Conservation (phyloP, 2,797 vertebrate species). For the Poeciliopsis infans region DNA sequence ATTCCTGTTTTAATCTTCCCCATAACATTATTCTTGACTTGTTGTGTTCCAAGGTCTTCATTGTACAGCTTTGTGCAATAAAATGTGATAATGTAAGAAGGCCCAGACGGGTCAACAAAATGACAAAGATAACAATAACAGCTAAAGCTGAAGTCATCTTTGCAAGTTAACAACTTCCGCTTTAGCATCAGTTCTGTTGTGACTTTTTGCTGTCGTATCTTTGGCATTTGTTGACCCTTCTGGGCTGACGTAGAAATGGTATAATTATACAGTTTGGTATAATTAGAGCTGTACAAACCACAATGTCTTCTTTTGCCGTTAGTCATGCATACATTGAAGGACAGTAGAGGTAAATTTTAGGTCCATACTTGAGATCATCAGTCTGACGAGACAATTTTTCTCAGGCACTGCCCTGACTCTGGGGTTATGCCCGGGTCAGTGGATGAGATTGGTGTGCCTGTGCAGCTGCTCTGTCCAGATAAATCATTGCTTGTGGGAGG, state of each 20-base stretch:
- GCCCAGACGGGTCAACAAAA: not conserved
- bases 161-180: not conserved
- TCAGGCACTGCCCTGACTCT: constrained; percentile 73
- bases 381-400: constrained; percentile 76
- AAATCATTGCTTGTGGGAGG: constrained; percentile 79
- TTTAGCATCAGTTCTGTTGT: not conserved
- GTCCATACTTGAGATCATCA: constrained; percentile 69
- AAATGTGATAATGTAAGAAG: not conserved
- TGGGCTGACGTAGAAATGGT: constrained; percentile 35
- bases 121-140: not conserved
- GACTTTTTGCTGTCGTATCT: not conserved
- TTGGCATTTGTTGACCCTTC: not conserved
- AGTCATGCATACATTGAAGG: constrained; percentile 60
- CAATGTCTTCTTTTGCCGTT: constrained; percentile 69
- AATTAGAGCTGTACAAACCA: constrained; percentile 51
- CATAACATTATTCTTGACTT: not conserved
- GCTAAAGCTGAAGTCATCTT: not conserved
- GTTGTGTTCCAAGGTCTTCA: not conserved
- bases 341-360: constrained; percentile 71
- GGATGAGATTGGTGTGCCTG: constrained; percentile 75
- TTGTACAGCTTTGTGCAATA: not conserved
- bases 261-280: constrained; percentile 45
- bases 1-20: not conserved
- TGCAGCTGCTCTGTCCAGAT: constrained; percentile 75
- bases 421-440: constrained; percentile 76